Percentiles rank a stretch among this genome's conserved stretches.
These are phyloP conservation scores for Drosophila tanythrix DNA, from an alignment of 2,888 invertebrate species.

Conservation along the genomic window DNA sequence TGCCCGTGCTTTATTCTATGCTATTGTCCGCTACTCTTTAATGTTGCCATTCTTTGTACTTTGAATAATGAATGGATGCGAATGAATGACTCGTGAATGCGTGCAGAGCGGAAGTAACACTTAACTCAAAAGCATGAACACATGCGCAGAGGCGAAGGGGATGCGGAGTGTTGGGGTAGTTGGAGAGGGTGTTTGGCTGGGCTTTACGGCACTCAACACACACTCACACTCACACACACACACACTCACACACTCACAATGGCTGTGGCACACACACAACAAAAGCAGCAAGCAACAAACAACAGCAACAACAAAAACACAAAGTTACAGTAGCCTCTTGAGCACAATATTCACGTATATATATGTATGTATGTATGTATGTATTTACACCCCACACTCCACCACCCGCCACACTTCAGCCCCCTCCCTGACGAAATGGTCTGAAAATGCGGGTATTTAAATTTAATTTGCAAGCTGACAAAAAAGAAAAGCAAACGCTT, in stretches of 20 bases:
- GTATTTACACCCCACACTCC: neutral
- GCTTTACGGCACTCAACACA: slow-evolving; percentile 37
- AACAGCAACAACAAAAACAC: slow-evolving; percentile 13
- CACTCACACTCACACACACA: slow-evolving; percentile 21
- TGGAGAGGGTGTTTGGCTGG: slow-evolving; percentile 7
- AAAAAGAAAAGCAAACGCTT: slow-evolving; percentile 70
- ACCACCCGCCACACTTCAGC: neutral
- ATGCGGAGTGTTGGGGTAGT: neutral
- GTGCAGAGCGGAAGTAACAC: slow-evolving; percentile 76
- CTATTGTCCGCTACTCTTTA: slow-evolving; percentile 10
- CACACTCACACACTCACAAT: slow-evolving; percentile 17
- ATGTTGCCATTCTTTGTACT: slow-evolving; percentile 16
- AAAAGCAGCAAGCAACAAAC: slow-evolving; percentile 16
- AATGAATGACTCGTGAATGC: slow-evolving; percentile 55
- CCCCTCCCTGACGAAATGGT: neutral
- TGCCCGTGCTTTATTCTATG: neutral
- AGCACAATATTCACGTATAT: slow-evolving; percentile 18
- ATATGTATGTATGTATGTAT: neutral
- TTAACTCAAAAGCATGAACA: slow-evolving; percentile 64
- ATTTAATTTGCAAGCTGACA: slow-evolving; percentile 78
- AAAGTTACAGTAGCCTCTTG: slow-evolving; percentile 61
- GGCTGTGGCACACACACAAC: slow-evolving; percentile 34
- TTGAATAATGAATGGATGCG: slow-evolving; percentile 65
- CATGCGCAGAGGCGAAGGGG: slow-evolving; percentile 18
- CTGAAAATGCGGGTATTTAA: slow-evolving; percentile 69